Base-by-base conservation (phyloP, 2,888 invertebrate genomes). In the Orthosia gothica region DNA sequence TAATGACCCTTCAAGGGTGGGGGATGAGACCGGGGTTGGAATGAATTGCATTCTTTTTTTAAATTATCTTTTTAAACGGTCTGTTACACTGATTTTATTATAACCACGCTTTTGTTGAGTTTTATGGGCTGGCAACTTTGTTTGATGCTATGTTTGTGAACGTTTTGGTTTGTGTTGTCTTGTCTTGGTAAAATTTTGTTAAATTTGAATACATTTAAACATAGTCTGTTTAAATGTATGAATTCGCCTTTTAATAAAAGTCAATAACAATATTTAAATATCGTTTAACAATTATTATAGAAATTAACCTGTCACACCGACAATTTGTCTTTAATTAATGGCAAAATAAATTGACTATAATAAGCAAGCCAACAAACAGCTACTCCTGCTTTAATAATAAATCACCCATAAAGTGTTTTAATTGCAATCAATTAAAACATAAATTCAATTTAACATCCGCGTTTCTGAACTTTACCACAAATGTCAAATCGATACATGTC, bases 1-100 rank as follows among this genome's bases (percentile, higher is more conserved):
- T 94, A 94, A 94, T 92, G 93, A 93, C 93, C 91, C 91, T 90
- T 89, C 85, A 89, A 88, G 87, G 79, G 85, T 79, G 73, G 83
- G 86, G 84, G 84, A 84, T 86, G 83, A 76, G 77, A 77, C 82
- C 78, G 81, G 83, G 78, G 82, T 81, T 82, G 85, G 79, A 82
- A 86, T 82, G 80, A 80, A 86, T 87, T 78, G 84, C 80, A 87
- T 83, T 83, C 61, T 82, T 82, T 71, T 76, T 85, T 74, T 72
- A 75, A 84, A 81, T 86, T 81, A 79, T 82, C 75, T 83, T 87
- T 88, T 86, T 85, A 84, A 88, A 85, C 74, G 81, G 77, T 77
- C 77, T 79, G 81, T 84, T 86, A 86, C 84, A 87, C 79, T 76
- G 83, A 88, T 88, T 84, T 83, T 84, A 81, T 83, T 78, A 76